Base-by-base conservation (phyloP, 1,140 invertebrate species). In the Drosophila ercepeae region DNA sequence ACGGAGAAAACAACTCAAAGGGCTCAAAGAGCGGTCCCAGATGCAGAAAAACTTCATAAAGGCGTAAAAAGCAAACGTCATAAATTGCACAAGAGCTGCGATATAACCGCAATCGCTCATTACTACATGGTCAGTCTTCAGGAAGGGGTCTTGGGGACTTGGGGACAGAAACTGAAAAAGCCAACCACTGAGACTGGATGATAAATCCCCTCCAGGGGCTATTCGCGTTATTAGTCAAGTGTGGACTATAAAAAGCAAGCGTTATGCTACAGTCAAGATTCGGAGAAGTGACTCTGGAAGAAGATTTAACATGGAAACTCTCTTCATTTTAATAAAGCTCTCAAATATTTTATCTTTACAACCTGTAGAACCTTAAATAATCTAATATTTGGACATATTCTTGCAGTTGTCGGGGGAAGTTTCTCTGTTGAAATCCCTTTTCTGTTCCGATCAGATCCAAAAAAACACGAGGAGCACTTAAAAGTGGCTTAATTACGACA, bases 21-120 rank as follows among this genome's bases (percentile, higher is more conserved):
- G 36, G 45, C 34, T 14, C 11, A 53, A 42, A 42, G 59, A 27
- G 45, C 34, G 16, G 45, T 41, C 19, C 48, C 21, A 60, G 19
- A 78, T 51, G 51, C 32, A 45, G 36, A 41, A 53, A 52, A 44
- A 21, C 50, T 39, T 44, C 27, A 21, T 57, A 34, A 68, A 13
- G 21, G 39, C 19, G 44, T 72, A 57, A 71, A 83, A 79, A 75
- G 29, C 39, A 49, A 60, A 54, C 42, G 32, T 57, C 54, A 83
- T 77, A 77, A 70, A 78, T 82, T 75, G 79, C 79, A 78, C 65
- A 78, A 70, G 34, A 54, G 21, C 5, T 19, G 11, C 41, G 53
- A 13, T 64, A 42, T 25, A 63, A 78, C 54, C 68, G 59, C 69
- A 75, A 69, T 44, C 27, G 61, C 75, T 67, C 60, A 84, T 77